Evolutionary conservation across 2,797 vertebrate genomes (phyloP).

Genomic region (Scyliorhinus canicula): DNA sequence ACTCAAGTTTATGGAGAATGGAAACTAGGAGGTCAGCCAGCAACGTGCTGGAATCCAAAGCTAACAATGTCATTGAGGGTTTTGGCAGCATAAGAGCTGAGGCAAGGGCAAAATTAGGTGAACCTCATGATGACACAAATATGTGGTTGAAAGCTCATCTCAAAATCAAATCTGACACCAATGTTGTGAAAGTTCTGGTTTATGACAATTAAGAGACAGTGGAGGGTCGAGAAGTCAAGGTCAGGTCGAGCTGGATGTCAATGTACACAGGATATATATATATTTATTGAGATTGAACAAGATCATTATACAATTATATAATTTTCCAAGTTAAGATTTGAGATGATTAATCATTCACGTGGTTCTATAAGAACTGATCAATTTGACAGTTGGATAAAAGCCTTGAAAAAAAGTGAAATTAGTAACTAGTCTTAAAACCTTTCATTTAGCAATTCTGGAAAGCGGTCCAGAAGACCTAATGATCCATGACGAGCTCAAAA

Average conservation of each 20-base stretch:
- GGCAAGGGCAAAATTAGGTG: neutral
- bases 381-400: neutral
- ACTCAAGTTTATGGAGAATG: neutral
- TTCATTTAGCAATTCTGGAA: neutral
- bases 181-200: neutral
- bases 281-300: neutral
- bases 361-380: neutral
- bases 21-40: neutral
- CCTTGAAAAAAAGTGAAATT: neutral
- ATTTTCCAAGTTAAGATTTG: neutral
- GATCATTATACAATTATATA: neutral
- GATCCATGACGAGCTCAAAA: neutral
- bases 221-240: neutral
- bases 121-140: too few species aligned
- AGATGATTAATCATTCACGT: neutral
- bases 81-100: neutral
- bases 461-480: neutral
- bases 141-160: neutral
- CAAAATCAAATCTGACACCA: neutral
- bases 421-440: neutral
- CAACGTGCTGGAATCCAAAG: neutral
- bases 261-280: neutral
- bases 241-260: neutral
- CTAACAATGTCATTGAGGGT: neutral
- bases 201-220: neutral